Evolutionary conservation across 2,797 vertebrate genomes (phyloP).

Genomic region (Mionectes olivaceus): DNA sequence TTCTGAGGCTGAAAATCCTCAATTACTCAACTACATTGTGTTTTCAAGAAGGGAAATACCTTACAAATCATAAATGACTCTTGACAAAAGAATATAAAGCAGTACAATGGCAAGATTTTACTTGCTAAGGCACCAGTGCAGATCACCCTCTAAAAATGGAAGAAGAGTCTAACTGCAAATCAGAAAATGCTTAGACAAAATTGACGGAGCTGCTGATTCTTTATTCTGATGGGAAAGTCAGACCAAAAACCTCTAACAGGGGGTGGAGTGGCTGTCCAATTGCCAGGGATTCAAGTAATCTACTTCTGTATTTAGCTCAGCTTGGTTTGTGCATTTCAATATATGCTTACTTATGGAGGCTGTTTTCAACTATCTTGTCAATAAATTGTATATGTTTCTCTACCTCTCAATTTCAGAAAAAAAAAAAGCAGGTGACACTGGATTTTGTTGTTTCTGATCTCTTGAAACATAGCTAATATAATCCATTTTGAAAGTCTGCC

Average conservation of each 20-base stretch:
- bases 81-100: not conserved
- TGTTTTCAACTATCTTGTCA: not conserved
- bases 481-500: not conserved
- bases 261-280: not conserved
- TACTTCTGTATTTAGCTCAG: not conserved
- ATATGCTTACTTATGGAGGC: not conserved
- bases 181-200: not conserved
- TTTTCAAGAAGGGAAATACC: not conserved
- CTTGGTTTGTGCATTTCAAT: not conserved
- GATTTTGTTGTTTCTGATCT: not conserved
- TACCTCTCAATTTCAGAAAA: not conserved
- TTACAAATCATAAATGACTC: not conserved
- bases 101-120: not conserved
- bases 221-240: not conserved
- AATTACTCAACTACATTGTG: not conserved
- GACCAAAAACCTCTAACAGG: not conserved
- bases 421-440: not conserved
- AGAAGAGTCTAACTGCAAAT: not conserved
- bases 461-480: not conserved
- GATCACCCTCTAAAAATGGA: not conserved
- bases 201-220: not conserved
- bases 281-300: not conserved
- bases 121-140: not conserved
- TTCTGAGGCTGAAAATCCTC: not conserved
- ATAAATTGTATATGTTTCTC: not conserved